phyloP scores from a whole-genome alignment of 2,113 vertebrate species.

The Epinephelus lanceolatus region DNA sequence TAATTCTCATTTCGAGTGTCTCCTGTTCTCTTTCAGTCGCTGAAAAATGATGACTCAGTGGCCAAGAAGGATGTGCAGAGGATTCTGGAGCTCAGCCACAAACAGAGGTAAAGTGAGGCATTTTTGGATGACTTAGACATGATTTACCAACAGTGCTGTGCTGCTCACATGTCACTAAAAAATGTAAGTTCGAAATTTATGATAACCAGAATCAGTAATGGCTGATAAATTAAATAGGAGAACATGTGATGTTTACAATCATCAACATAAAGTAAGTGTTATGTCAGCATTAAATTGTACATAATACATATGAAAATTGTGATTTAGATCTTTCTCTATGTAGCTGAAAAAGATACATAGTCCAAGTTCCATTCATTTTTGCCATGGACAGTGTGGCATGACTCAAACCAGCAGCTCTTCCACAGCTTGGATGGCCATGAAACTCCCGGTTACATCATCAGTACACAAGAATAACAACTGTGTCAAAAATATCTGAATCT shows the following conservation, averaged over 20 bases:
- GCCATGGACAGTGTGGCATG: neutral
- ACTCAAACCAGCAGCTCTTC: neutral
- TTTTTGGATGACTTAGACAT: slow-evolving; percentile 21
- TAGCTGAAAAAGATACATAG: neutral
- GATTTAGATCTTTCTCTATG: neutral
- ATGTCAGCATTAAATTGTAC: neutral
- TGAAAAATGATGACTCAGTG: slow-evolving; percentile 93
- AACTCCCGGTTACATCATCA: neutral
- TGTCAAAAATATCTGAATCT: neutral
- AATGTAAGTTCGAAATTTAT: slow-evolving; percentile 7
- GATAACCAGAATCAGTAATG: neutral
- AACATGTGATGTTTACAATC: neutral
- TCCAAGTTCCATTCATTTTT: neutral
- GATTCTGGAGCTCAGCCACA: slow-evolving; percentile 95
- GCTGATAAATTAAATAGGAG: neutral
- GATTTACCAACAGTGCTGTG: neutral
- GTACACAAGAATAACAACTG: neutral
- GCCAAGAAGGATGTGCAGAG: slow-evolving; percentile 93
- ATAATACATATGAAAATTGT: neutral
- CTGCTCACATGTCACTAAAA: neutral
- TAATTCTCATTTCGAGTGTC: slow-evolving; percentile 10
- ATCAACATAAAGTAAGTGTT: neutral
- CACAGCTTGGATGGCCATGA: neutral
- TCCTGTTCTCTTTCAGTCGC: slow-evolving; percentile 84
- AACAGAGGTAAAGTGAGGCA: slow-evolving; percentile 90